A percentile compares a stretch with the other conserved stretches of the same genome.
These are phyloP conservation scores for Corydoras sp. DNA, from an alignment of 2,113 vertebrate genomes.

Conservation along the genomic window DNA sequence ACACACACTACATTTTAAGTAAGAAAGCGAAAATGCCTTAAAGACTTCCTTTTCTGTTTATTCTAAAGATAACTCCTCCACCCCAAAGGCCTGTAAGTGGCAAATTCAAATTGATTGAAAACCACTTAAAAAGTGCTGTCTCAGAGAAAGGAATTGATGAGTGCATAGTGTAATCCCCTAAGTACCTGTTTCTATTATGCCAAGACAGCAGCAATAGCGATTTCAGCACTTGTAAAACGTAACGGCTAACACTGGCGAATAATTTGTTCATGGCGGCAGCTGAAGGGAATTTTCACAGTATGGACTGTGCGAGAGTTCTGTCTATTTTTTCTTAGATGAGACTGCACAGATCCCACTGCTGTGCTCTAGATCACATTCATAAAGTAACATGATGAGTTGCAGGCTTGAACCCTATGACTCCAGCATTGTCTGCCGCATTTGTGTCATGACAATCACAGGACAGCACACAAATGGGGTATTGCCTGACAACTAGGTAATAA, in stretches of 20 bases:
- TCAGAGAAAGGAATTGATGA: conserved; percentile 4
- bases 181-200: conserved; percentile 26
- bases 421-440: conserved; percentile 14
- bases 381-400: conserved; percentile 29
- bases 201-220: background rate
- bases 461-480: conserved; percentile 18
- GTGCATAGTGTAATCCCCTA: conserved; percentile 18
- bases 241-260: background rate
- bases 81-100: conserved; percentile 16
- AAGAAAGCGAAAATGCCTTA: background rate
- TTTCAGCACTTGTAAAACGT: conserved; percentile 11
- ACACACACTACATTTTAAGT: too few relatives aligned
- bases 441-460: conserved; percentile 24
- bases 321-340: conserved; percentile 16
- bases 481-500: conserved; percentile 21
- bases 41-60: conserved; percentile 12
- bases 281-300: conserved; percentile 9
- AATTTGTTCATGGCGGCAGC: conserved; percentile 4
- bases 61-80: conserved; percentile 29
- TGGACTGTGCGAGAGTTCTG: background rate
- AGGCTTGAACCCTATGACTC: conserved; percentile 34
- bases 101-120: conserved; percentile 32
- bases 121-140: conserved; percentile 13
- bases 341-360: conserved; percentile 17
- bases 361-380: conserved; percentile 17